Conservation (phyloP, 2,797 vertebrate species). For the Gymnoscopelus braueri region DNA sequence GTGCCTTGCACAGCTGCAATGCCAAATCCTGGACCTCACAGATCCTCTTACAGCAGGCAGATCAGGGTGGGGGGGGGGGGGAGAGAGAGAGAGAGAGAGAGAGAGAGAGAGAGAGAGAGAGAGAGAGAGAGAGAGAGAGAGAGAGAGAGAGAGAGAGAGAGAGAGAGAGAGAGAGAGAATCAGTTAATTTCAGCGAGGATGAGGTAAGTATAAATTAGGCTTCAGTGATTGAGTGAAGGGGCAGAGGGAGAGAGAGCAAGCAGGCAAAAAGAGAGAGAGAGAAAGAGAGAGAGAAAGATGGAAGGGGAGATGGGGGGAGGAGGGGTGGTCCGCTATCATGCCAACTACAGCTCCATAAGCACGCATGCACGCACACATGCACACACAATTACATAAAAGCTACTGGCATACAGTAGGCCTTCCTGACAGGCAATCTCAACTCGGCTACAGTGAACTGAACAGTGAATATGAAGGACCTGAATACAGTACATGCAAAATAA, state of each 20-base stretch:
- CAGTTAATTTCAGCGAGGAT: background rate
- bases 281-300: background rate
- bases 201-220: no score
- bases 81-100: background rate
- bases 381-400: no score
- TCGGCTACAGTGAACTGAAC: slow-evolving; percentile 11
- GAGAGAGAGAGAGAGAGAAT: background rate
- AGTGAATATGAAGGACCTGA: slow-evolving; percentile 34
- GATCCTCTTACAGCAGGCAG: slow-evolving; percentile 74
- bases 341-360: slow-evolving; percentile 56
- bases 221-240: background rate
- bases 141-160: background rate
- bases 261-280: background rate
- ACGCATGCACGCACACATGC: slow-evolving; percentile 25
- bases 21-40: slow-evolving; percentile 66
- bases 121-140: slow-evolving; percentile 7
- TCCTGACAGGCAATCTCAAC: slow-evolving; percentile 15
- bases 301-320: background rate
- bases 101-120: slow-evolving; percentile 18
- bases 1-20: slow-evolving; percentile 71
- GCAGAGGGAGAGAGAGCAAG: background rate
- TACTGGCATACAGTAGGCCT: no score
- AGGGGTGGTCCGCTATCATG: slow-evolving; percentile 52
- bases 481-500: slow-evolving; percentile 26
- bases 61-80: slow-evolving; percentile 41